A percentile compares a stretch with the other conserved stretches of the same genome.
These are phyloP conservation scores for Heliconius nattereri DNA, from an alignment of 1,140 invertebrate species.

Conservation along the genomic window DNA sequence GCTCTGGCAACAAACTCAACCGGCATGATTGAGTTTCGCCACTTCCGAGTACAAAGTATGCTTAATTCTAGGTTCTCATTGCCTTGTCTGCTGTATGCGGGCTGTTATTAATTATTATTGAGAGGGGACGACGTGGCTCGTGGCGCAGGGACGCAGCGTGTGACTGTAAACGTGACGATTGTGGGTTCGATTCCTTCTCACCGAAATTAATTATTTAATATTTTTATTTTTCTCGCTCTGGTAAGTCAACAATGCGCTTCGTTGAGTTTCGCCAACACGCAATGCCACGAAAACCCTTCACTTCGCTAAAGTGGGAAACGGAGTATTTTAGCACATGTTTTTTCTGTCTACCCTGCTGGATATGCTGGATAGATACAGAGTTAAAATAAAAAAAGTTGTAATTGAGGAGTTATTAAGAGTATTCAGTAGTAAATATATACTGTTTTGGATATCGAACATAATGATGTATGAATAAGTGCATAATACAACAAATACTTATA, in stretches of 20 bases:
- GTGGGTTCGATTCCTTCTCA: neutral
- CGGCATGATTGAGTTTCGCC: too few relatives aligned
- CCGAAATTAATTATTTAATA: neutral
- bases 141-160: neutral
- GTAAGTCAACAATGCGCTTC: neutral
- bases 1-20: too few relatives aligned
- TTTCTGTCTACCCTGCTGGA: neutral
- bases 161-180: neutral
- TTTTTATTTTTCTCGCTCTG: neutral
- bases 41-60: too few relatives aligned
- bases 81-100: too few relatives aligned
- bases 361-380: neutral
- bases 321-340: neutral
- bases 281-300: neutral
- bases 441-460: neutral
- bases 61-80: too few relatives aligned
- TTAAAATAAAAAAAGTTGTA: neutral
- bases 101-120: neutral
- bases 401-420: too few relatives aligned
- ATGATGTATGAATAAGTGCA: neutral
- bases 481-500: neutral
- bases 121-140: neutral
- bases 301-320: neutral
- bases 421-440: neutral
- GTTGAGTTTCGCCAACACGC: neutral